phyloP scores from a whole-genome alignment of 2,113 vertebrate genomes.

The Clupea harengus region DNA sequence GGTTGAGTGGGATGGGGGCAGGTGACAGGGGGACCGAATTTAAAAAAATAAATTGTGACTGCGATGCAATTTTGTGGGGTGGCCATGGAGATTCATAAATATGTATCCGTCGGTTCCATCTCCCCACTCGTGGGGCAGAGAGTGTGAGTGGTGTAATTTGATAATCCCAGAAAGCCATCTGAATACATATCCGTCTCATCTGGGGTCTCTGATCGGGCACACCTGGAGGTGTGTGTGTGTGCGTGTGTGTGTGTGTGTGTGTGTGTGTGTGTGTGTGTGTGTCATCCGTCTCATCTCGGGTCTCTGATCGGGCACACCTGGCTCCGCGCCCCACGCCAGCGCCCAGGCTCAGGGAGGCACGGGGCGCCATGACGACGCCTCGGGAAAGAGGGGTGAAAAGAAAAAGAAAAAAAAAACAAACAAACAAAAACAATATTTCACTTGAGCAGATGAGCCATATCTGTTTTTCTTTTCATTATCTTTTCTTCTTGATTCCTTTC shows the following conservation, averaged over 20 bases:
- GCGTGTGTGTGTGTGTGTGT: too few species aligned
- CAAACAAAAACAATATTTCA: background rate
- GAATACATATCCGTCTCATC: conserved; percentile 30
- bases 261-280: too few species aligned
- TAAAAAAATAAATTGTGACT: conserved; percentile 42
- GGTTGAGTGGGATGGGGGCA: background rate
- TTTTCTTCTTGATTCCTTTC: background rate
- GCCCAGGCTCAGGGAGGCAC: background rate
- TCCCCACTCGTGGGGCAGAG: conserved; percentile 18
- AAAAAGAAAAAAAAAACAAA: background rate
- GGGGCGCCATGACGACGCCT: background rate
- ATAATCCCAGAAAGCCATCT: conserved; percentile 37
- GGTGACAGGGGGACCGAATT: background rate
- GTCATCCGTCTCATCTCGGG: conserved; percentile 27
- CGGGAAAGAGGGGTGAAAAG: too few species aligned
- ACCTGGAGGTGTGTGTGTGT: too few species aligned
- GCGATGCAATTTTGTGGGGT: conserved; percentile 27
- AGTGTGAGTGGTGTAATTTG: conserved; percentile 20
- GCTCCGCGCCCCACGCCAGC: background rate
- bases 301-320: conserved; percentile 38
- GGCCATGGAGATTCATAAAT: conserved; percentile 45
- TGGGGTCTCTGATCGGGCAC: conserved; percentile 31
- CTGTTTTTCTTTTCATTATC: background rate
- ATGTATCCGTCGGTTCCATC: conserved; percentile 41
- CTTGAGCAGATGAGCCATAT: background rate